Conservation (phyloP, 92 coral and sea anemone genomes). For the Porites lobata region DNA sequence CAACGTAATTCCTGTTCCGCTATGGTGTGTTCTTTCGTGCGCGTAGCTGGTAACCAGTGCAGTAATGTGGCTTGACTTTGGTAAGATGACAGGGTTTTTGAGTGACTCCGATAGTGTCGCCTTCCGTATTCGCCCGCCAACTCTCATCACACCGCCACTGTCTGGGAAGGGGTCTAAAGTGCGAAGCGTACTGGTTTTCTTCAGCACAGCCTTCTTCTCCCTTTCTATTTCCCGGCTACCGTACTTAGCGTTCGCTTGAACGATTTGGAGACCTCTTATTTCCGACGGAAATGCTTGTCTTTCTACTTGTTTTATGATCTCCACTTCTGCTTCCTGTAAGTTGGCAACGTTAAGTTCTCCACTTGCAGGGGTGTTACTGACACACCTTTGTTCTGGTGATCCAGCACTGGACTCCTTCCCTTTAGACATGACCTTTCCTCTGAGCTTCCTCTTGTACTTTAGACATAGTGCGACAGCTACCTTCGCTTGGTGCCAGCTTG, state of each 20-base stretch:
- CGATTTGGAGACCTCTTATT: conserved; percentile 57
- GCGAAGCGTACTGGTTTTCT: conserved; percentile 60
- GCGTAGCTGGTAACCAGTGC: conserved; percentile 44
- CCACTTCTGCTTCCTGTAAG: conserved; percentile 61
- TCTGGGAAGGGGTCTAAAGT: conserved; percentile 62
- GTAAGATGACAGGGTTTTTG: conserved; percentile 57
- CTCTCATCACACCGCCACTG: conserved; percentile 51
- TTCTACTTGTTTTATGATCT: conserved; percentile 58
- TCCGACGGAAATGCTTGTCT: conserved; percentile 56
- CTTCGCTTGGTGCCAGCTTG: conserved; percentile 64
- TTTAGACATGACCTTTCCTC: too few species aligned
- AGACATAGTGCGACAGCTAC: too few species aligned
- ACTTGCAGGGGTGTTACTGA: too few species aligned
- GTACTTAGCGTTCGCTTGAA: conserved; percentile 42
- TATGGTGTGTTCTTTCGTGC: conserved; percentile 62
- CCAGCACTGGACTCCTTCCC: too few species aligned
- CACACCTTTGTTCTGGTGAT: too few species aligned
- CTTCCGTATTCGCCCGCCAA: conserved; percentile 65
- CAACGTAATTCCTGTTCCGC: conserved; percentile 65
- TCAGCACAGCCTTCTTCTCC: conserved; percentile 50
- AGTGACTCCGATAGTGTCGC: conserved; percentile 36
- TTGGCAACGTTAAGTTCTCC: neutral
- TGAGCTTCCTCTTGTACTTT: too few species aligned
- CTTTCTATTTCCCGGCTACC: conserved; percentile 53
- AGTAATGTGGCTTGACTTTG: conserved; percentile 62